Percentiles rank a stretch among this genome's conserved stretches.
These are phyloP conservation scores for Vidua macroura DNA, from an alignment of 2,113 vertebrate genomes.

Conservation along the genomic window DNA sequence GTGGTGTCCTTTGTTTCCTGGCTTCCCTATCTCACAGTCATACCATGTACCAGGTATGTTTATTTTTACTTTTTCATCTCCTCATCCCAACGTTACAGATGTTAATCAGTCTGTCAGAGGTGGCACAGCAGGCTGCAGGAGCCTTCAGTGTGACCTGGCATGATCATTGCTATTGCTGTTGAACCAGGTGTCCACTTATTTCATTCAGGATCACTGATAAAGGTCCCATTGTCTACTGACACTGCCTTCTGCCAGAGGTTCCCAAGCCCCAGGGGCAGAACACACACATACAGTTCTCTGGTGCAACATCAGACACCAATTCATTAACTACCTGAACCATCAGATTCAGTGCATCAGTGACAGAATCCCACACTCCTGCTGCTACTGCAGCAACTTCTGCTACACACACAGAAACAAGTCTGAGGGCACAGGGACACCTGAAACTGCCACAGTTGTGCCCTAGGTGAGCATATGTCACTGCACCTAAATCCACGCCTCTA, in stretches of 20 bases:
- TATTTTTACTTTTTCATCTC: neutral
- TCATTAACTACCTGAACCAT: neutral
- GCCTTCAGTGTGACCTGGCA: neutral
- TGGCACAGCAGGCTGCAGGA: neutral
- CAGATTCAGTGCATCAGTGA: neutral
- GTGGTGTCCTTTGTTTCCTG: neutral
- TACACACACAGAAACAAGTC: neutral
- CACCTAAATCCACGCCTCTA: neutral
- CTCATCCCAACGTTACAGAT: rapidly evolving
- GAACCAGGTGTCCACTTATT: neutral
- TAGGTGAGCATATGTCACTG: neutral
- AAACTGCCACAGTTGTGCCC: neutral
- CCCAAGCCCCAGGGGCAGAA: neutral
- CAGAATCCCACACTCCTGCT: neutral
- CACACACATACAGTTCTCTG: rapidly evolving
- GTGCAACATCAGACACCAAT: neutral
- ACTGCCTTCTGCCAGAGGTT: neutral
- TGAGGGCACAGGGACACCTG: neutral
- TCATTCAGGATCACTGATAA: neutral
- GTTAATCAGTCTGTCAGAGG: neutral
- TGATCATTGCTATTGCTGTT: rapidly evolving
- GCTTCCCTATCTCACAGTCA: neutral
- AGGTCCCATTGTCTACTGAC: neutral
- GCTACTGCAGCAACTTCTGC: neutral
- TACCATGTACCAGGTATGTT: neutral